Conservation (phyloP, 1,140 invertebrate species). For the Heliothis virescens region DNA sequence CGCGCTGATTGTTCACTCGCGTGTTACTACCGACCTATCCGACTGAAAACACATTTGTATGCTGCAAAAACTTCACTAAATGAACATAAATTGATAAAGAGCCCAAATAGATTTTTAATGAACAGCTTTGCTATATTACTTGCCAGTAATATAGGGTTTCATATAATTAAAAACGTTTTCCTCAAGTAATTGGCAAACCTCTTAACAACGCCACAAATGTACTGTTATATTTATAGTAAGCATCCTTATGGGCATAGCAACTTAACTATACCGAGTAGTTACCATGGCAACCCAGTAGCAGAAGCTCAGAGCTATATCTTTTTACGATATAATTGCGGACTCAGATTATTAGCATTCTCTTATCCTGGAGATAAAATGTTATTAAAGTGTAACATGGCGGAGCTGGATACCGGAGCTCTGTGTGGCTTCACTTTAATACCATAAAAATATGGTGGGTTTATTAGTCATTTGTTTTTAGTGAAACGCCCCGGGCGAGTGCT, state of each 20-base stretch:
- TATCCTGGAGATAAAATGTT: background rate
- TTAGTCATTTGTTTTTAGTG: background rate
- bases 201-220: too few relatives aligned
- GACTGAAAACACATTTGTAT: too few relatives aligned
- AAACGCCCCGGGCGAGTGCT: background rate
- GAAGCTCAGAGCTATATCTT: background rate
- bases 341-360: conserved; percentile 8
- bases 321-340: conserved; percentile 17
- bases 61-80: too few relatives aligned
- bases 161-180: too few relatives aligned
- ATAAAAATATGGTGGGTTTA: background rate
- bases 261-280: background rate
- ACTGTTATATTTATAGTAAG: too few relatives aligned
- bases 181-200: too few relatives aligned
- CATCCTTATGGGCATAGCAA: background rate
- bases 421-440: background rate
- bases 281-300: background rate
- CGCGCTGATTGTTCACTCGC: background rate
- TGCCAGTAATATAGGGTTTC: too few relatives aligned
- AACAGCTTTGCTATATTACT: too few relatives aligned
- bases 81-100: too few relatives aligned
- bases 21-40: background rate
- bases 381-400: conserved; percentile 5
- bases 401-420: background rate
- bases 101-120: too few relatives aligned